A percentile compares a stretch with the other conserved stretches of the same genome.
Conservation (phyloP, 2,797 vertebrate species). For the Ctenochaetus hawaiiensis region DNA sequence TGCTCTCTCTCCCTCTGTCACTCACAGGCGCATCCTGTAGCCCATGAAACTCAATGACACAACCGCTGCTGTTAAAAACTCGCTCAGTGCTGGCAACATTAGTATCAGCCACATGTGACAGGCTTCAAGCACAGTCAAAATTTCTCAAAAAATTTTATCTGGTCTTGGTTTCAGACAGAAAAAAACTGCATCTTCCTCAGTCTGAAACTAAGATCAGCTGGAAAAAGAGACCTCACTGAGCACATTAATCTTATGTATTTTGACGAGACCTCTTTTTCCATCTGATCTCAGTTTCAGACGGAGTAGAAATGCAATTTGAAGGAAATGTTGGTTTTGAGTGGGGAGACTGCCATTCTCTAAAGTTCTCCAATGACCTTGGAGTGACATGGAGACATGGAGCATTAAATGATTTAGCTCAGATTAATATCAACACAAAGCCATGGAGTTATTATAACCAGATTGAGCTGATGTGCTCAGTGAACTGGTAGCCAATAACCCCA, state of each 20-base stretch:
- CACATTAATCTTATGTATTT: constrained; percentile 74
- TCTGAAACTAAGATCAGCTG: constrained; percentile 55
- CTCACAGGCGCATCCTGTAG: not conserved
- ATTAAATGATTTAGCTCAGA: constrained; percentile 61
- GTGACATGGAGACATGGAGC: constrained; percentile 49
- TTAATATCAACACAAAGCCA: constrained; percentile 64
- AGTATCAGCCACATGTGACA: not conserved
- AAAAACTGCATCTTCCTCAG: constrained; percentile 28
- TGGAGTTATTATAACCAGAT: constrained; percentile 64
- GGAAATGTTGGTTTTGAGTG: constrained; percentile 54
- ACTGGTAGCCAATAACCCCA: constrained; percentile 62
- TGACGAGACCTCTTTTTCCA: constrained; percentile 64
- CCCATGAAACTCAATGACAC: not conserved
- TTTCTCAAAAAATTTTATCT: not conserved
- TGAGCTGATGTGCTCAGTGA: constrained; percentile 46
- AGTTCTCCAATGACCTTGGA: constrained; percentile 56
- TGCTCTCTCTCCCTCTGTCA: not conserved
- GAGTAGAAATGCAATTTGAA: constrained; percentile 52
- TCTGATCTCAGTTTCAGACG: constrained; percentile 52
- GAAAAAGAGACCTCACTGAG: constrained; percentile 65
- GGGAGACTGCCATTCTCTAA: constrained; percentile 52
- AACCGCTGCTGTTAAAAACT: not conserved
- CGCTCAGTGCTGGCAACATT: not conserved
- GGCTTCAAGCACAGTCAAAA: not conserved
- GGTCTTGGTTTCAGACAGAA: not conserved